Evolutionary conservation across 1,140 invertebrate genomes (phyloP).

Genomic region (Anastrepha ludens): DNA sequence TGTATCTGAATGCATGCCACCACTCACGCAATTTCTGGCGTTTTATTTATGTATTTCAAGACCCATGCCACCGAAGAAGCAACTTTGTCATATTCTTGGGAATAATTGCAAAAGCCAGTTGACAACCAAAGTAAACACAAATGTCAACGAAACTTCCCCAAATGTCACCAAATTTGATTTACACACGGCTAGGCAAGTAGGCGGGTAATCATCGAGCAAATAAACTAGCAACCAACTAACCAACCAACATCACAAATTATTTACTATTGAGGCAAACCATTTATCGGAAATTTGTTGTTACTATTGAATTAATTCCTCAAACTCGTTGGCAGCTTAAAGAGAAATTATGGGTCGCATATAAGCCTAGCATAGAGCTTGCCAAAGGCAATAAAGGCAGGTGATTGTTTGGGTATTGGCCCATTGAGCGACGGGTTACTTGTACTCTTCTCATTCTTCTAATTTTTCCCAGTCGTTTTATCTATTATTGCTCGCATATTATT

Average conservation of each 20-base stretch:
- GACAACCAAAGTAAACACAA: conserved; percentile 12
- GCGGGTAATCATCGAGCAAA: not conserved
- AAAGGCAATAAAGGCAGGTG: not conserved
- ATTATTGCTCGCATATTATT: not conserved
- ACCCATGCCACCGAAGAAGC: not conserved
- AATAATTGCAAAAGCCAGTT: not conserved
- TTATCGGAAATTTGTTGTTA: not conserved
- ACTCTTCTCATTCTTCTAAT: not conserved
- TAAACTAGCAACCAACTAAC: not conserved
- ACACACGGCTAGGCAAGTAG: not conserved
- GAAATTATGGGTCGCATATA: not conserved
- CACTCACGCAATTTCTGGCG: not conserved
- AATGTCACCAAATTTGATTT: not conserved
- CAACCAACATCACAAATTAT: not conserved
- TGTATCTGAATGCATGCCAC: not conserved
- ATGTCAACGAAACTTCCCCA: conserved; percentile 16
- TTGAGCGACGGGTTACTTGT: no score
- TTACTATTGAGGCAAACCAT: not conserved
- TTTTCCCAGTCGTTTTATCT: not conserved
- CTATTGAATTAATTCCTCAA: conserved; percentile 24
- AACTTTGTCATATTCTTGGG: not conserved
- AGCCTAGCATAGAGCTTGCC: not conserved
- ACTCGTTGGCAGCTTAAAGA: not conserved
- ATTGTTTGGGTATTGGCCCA: not conserved
- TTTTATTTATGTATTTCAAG: not conserved